These are phyloP conservation scores for Setipinna tenuifilis DNA, from an alignment of 2,797 vertebrate genomes.

Conservation along the genomic window DNA sequence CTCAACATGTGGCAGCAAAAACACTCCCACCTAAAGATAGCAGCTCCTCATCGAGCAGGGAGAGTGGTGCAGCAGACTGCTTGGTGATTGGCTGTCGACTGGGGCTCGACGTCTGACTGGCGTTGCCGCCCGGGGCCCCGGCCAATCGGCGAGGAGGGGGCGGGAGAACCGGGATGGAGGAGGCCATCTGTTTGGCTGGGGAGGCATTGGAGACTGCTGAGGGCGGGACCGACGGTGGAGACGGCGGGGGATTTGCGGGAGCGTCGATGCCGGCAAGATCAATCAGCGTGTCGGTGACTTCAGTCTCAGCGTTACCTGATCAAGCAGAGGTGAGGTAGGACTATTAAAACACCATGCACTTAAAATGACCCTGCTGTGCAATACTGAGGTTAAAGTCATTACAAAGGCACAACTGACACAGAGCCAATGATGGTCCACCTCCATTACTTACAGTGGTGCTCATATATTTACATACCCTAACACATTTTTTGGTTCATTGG, in stretches of 20 bases:
- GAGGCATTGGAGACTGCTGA: constrained; percentile 55
- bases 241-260: constrained; percentile 36
- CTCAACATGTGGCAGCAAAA: not conserved
- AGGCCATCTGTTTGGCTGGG: constrained; percentile 44
- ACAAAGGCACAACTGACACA: not conserved
- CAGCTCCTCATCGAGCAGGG: constrained; percentile 92
- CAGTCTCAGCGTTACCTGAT: constrained; percentile 43
- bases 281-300: constrained; percentile 83
- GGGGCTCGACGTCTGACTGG: constrained; percentile 73
- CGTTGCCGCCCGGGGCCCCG: constrained; percentile 56
- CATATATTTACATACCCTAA: no score
- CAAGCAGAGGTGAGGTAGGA: constrained; percentile 28
- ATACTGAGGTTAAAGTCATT: not conserved
- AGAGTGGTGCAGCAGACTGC: constrained; percentile 72
- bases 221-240: constrained; percentile 58
- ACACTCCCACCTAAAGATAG: constrained; percentile 85
- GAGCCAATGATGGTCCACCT: not conserved
- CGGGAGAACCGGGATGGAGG: constrained; percentile 85
- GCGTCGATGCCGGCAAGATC: constrained; percentile 84
- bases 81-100: constrained; percentile 62
- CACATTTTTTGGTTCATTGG: no score
- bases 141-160: constrained; percentile 80
- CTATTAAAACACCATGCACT: constrained; percentile 8
- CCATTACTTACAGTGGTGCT: no score
- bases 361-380: not conserved